Percentiles rank a stretch among this genome's conserved stretches.
These are phyloP conservation scores for Achlya flavicornis DNA, from an alignment of 2,888 invertebrate species.

Conservation along the genomic window DNA sequence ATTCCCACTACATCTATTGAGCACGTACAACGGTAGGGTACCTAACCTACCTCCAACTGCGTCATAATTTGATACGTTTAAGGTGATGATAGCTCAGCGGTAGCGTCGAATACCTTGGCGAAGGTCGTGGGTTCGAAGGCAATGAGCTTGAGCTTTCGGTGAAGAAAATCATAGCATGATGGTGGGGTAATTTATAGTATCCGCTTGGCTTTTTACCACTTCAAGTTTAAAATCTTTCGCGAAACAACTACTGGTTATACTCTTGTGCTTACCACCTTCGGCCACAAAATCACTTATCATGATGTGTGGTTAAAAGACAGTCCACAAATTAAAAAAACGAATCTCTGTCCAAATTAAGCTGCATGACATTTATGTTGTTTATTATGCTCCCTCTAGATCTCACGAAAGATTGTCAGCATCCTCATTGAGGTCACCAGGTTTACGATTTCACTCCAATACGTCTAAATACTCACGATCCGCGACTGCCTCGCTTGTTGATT, in stretches of 20 bases:
- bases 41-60: background rate
- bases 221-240: no score
- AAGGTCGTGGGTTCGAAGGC: no score
- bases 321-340: background rate
- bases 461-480: slow-evolving; percentile 52
- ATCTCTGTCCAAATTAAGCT: background rate
- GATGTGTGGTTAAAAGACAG: no score
- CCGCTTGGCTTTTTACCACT: no score
- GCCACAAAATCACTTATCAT: no score
- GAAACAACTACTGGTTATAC: no score
- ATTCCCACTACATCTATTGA: slow-evolving; percentile 47
- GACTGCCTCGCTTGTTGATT: slow-evolving; percentile 59
- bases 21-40: slow-evolving; percentile 14
- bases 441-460: slow-evolving; percentile 71
- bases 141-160: no score
- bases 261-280: no score
- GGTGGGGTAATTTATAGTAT: no score
- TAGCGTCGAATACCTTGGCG: no score
- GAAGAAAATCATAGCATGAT: no score
- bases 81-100: no score
- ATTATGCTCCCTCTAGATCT: slow-evolving; percentile 45
- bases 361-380: slow-evolving; percentile 28
- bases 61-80: background rate
- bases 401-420: slow-evolving; percentile 44
- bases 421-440: slow-evolving; percentile 71